Base-by-base conservation (phyloP, 2,888 invertebrate species). In the Epistrophe eligans region DNA sequence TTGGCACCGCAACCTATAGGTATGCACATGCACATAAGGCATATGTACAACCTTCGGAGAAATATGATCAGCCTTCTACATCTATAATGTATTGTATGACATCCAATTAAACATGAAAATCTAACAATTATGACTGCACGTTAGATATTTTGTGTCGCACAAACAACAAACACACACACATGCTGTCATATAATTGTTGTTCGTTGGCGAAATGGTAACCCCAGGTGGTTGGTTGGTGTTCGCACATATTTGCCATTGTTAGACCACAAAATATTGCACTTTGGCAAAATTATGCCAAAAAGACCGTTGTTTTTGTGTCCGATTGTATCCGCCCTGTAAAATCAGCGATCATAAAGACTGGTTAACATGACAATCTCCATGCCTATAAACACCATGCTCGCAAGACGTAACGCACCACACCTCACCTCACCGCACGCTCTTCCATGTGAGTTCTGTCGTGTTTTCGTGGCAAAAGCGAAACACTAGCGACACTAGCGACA, bases 361-460 rank as follows among this genome's bases (percentile, higher is more conserved):
- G 87, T 87, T 83, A 87, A 87, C 87, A 87, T 83, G 87, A 77
- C 87, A 79, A 87, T 87, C 74, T 60, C 87, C 76, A 72, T 79
- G 66, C 66, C 71, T 83, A 67, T 87, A 87, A 87, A 79, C 83
- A 79, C 83, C 9, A 40, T 62, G 24, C 43, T 40, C 17, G 24
- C 40, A 58, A 35, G 58, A 19, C 8, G 19, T 40, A 19, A 9
- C 55, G 8, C 9, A 24, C 4, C 55, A 1, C n/a, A 57, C 28
- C 32, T 1, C 58, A 24, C 24, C 3, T 1, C 58, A 24, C 24
- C 3, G 28, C 71, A 64, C 11, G 15, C 40, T 50, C 50, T 35
- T 24, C 43, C 43, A 71, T 50, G 43, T 60, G 72, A 58, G 64
- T 40, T 17, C 15, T 13, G 40, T 62, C 43, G 45, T 28, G 58